A percentile compares a stretch with the other conserved stretches of the same genome.
These are phyloP conservation scores for Prorops nasuta DNA, from an alignment of 1,140 invertebrate genomes.

Conservation along the genomic window DNA sequence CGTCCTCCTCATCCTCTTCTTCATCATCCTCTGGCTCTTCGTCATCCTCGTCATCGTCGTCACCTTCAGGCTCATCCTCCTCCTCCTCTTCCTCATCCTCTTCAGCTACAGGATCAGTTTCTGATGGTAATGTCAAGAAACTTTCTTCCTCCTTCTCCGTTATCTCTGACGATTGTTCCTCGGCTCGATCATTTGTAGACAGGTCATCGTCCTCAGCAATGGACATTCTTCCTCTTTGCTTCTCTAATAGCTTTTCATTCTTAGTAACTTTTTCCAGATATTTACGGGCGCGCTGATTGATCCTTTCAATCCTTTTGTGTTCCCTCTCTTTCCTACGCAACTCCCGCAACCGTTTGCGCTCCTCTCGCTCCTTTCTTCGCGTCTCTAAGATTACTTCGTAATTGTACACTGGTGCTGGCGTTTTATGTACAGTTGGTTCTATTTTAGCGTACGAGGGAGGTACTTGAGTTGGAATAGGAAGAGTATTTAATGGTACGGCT, in stretches of 20 bases:
- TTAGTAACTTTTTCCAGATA: constrained; percentile 31
- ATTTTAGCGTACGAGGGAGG: constrained; percentile 5
- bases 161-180: no score
- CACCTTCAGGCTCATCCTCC: constrained; percentile 32
- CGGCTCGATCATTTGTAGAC: no score
- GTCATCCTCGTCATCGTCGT: constrained; percentile 28
- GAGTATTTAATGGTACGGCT: constrained; percentile 12
- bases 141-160: constrained; percentile 14
- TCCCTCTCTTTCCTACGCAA: constrained; percentile 41
- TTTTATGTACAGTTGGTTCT: constrained; percentile 14
- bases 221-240: constrained; percentile 3
- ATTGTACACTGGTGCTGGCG: constrained; percentile 44
- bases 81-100: constrained; percentile 21
- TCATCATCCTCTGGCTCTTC: constrained; percentile 24
- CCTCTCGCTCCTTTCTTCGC: constrained; percentile 46
- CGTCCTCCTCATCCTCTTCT: constrained; percentile 31
- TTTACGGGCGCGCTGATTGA: constrained; percentile 39
- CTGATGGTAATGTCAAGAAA: neutral
- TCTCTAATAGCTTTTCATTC: neutral
- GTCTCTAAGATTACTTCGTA: constrained; percentile 51
- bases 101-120: neutral
- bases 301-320: constrained; percentile 34
- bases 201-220: no score
- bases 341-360: constrained; percentile 45
- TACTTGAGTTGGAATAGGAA: constrained; percentile 18